Evolutionary conservation across 2,888 invertebrate genomes (phyloP), one percentile per base, ranked within the genome.

Genomic region (Orchesellides sinensis): DNA sequence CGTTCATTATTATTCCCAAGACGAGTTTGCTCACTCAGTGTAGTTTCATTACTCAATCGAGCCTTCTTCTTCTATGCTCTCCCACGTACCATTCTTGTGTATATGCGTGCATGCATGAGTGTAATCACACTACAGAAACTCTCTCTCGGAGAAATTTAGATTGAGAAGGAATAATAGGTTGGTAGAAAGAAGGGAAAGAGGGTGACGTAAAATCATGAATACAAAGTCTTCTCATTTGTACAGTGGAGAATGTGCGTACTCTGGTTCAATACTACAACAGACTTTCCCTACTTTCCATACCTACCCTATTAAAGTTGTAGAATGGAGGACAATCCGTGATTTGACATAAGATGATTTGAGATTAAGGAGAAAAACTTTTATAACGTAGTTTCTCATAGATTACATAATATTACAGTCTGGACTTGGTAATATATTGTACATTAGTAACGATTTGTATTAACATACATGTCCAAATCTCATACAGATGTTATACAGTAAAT

Each of bases 1-100:
- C 66, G 74, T 81, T 81, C 81, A 81, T 81, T 81, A 81, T 81
- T 81, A 81, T 81, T 81, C 81, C 81, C 81, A 74, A 47, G 74
- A 74, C 81, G 74, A 74, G 80, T 35, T 73, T 70, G 61, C 49
- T 45, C 56, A 35, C 45, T 19, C 74, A 52, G 23, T 40, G 59
- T 45, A 72, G 80, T 80, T 80, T 72, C 72, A 65, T 80, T 80
- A 80, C 80, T 80, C 80, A 80, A 80, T 80, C 80, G 27, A 79
- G 47, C 69, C 61, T 56, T 54, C 75, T 63, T 29, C 19, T 52
- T 72, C 68, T 70, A n/a, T n/a, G n/a, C 40, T 40, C 40, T 35
- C 23, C 29, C 35, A 21, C 17, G 40, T 40, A 14, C 40, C n/a
- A 14, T 40, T 40, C 40, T 14, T n/a, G n/a, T n/a, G n/a, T n/a